These are phyloP conservation scores for Varroa destructor DNA, from an alignment of 1,140 invertebrate genomes.

Conservation along the genomic window DNA sequence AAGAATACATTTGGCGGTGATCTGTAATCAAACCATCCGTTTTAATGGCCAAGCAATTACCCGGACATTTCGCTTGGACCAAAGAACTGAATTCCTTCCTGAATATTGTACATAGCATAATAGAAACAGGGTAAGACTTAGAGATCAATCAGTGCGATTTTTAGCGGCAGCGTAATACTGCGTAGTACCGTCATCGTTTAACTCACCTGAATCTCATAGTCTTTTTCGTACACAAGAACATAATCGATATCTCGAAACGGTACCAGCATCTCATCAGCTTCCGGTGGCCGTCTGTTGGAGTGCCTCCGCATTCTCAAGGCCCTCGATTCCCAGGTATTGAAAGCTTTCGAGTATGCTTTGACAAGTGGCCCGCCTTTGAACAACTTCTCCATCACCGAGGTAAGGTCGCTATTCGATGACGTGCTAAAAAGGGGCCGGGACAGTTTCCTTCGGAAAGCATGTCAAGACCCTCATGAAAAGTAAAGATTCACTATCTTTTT, in stretches of 20 bases:
- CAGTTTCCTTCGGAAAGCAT: not conserved
- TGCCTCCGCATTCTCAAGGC: slow-evolving; percentile 2
- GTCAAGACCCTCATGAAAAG: not conserved
- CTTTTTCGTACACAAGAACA: slow-evolving; percentile 19
- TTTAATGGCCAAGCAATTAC: too few species aligned
- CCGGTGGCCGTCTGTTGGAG: slow-evolving; percentile 5
- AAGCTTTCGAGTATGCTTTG: slow-evolving; percentile 7
- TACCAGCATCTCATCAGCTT: slow-evolving; percentile 7
- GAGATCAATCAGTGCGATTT: too few species aligned
- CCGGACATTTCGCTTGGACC: too few species aligned
- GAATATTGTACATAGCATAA: too few species aligned
- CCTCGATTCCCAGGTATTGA: slow-evolving; percentile 14
- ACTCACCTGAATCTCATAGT: slow-evolving; percentile 17
- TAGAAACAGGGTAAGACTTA: too few species aligned
- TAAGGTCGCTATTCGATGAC: not conserved
- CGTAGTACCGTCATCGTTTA: too few species aligned
- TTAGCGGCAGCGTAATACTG: too few species aligned
- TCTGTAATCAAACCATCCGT: too few species aligned
- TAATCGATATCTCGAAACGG: slow-evolving; percentile 21
- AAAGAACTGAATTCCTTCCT: too few species aligned
- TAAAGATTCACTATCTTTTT: too few species aligned
- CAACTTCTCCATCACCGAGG: slow-evolving; percentile 17
- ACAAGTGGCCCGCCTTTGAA: not conserved
- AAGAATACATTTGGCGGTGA: too few species aligned
- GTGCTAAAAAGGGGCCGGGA: not conserved